phyloP scores from a whole-genome alignment of 1,140 invertebrate genomes.

The Trichomalopsis sarcophagae region DNA sequence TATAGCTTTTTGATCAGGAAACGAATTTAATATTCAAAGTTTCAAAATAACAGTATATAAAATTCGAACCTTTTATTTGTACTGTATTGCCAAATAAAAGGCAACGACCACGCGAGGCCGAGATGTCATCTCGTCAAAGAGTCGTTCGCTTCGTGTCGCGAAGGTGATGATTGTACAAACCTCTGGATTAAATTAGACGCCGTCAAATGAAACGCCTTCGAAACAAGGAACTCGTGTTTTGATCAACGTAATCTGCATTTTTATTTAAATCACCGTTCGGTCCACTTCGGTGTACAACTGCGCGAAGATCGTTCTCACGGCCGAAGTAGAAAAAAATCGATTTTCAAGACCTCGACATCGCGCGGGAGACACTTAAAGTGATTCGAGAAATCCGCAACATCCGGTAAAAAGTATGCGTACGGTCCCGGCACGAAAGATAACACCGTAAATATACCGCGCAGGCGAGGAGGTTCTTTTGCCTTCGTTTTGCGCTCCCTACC shows the following conservation, averaged over 20 bases:
- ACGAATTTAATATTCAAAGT: too few relatives aligned
- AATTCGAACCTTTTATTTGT: neutral
- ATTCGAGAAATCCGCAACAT: conserved; percentile 39
- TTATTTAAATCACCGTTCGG: neutral
- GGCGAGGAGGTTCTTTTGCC: conserved; percentile 1
- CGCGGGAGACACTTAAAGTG: conserved; percentile 10
- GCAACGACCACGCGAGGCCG: conserved; percentile 3
- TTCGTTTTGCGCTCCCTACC: neutral
- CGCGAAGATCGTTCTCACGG: conserved; percentile 26
- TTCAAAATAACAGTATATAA: too few relatives aligned
- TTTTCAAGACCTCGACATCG: conserved; percentile 29
- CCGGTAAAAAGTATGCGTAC: conserved; percentile 30
- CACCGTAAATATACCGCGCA: conserved; percentile 12
- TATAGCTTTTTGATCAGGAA: too few relatives aligned
- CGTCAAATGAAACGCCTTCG: neutral
- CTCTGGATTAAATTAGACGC: neutral
- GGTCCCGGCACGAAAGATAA: conserved; percentile 28
- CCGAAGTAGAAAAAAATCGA: neutral
- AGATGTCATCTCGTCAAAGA: neutral
- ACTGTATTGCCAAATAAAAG: neutral
- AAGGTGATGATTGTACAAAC: neutral
- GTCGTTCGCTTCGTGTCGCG: neutral
- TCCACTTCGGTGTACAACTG: neutral
- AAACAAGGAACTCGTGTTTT: neutral
- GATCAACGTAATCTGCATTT: neutral